phyloP scores from a whole-genome alignment of 2,797 vertebrate species.

The Craterocephalus amniculus region DNA sequence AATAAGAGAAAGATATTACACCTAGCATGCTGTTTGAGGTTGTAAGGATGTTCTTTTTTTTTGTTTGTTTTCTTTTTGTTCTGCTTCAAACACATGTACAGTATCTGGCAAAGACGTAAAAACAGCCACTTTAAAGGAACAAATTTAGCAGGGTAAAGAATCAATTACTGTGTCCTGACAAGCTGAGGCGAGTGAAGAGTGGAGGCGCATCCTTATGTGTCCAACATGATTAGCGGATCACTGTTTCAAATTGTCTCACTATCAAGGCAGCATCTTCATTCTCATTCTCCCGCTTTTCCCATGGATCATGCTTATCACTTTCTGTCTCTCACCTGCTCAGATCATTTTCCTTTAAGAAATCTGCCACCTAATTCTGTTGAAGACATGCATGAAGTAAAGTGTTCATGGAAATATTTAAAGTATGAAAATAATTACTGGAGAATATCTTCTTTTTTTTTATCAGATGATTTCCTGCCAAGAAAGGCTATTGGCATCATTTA shows the following conservation, averaged over 20 bases:
- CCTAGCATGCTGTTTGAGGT: too few species aligned
- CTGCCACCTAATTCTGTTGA: slow-evolving; percentile 56
- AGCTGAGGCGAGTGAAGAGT: slow-evolving; percentile 40
- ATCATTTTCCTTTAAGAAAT: slow-evolving; percentile 60
- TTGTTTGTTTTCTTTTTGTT: slow-evolving; percentile 15
- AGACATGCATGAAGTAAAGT: slow-evolving; percentile 60
- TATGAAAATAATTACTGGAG: slow-evolving; percentile 59
- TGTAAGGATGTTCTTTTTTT: slow-evolving; percentile 4
- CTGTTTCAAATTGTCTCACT: slow-evolving; percentile 71
- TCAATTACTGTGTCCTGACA: slow-evolving; percentile 59
- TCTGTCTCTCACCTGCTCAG: slow-evolving; percentile 44
- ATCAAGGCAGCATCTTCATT: slow-evolving; percentile 58
- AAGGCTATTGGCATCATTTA: slow-evolving; percentile 32
- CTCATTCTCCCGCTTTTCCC: slow-evolving; percentile 32
- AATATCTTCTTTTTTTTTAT: slow-evolving; percentile 45
- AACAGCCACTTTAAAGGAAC: slow-evolving; percentile 39
- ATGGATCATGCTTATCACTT: slow-evolving; percentile 46
- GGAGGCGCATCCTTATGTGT: slow-evolving; percentile 51
- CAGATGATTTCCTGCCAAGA: slow-evolving; percentile 33
- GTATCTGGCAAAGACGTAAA: slow-evolving; percentile 18
- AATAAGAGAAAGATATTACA: slow-evolving; percentile 3
- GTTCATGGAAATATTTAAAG: slow-evolving; percentile 66
- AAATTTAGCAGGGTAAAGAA: slow-evolving; percentile 56
- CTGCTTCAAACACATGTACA: slow-evolving; percentile 6
- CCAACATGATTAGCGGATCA: slow-evolving; percentile 70